Percentiles rank a stretch among this genome's conserved stretches.
These are phyloP conservation scores for Caenorhabditis parvicauda DNA, from an alignment of 2,888 invertebrate genomes.

Conservation along the genomic window DNA sequence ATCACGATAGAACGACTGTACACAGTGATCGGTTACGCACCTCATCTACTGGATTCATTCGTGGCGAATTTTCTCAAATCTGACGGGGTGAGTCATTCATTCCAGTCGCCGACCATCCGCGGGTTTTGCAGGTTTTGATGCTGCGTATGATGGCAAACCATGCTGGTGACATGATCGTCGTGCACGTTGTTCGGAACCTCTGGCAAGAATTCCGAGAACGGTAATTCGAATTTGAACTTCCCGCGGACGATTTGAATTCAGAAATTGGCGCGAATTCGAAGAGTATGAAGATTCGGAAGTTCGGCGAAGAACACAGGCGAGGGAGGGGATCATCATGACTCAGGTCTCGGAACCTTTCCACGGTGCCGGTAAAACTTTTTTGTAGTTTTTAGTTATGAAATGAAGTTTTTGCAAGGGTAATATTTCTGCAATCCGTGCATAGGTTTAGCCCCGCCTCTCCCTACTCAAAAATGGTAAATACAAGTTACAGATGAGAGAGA, in stretches of 20 bases:
- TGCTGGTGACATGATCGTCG: conserved; percentile 54
- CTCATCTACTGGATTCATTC: conserved; percentile 52
- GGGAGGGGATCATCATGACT: conserved; percentile 16
- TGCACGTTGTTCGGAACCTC: conserved; percentile 34
- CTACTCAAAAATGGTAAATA: too few relatives aligned
- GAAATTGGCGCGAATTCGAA: conserved; percentile 58
- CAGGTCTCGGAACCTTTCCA: too few relatives aligned
- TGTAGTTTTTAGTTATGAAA: too few relatives aligned
- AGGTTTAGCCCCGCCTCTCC: too few relatives aligned
- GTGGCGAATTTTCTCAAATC: conserved; percentile 53
- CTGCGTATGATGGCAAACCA: conserved; percentile 60
- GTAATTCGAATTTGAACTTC: neutral
- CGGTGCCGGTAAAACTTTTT: too few relatives aligned
- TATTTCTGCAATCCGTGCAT: too few relatives aligned
- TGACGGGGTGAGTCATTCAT: conserved; percentile 46
- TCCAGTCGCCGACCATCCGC: neutral
- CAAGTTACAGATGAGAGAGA: too few relatives aligned
- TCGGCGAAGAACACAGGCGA: conserved; percentile 6
- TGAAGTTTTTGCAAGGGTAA: too few relatives aligned
- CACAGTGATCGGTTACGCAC: conserved; percentile 47
- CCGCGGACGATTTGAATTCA: neutral
- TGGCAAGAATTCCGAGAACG: conserved; percentile 39
- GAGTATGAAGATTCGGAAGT: conserved; percentile 40
- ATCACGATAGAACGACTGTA: conserved; percentile 32
- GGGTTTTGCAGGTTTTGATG: conserved; percentile 47